Evolutionary conservation across 1,140 invertebrate species (phyloP).

Genomic region (Mercenaria mercenaria): DNA sequence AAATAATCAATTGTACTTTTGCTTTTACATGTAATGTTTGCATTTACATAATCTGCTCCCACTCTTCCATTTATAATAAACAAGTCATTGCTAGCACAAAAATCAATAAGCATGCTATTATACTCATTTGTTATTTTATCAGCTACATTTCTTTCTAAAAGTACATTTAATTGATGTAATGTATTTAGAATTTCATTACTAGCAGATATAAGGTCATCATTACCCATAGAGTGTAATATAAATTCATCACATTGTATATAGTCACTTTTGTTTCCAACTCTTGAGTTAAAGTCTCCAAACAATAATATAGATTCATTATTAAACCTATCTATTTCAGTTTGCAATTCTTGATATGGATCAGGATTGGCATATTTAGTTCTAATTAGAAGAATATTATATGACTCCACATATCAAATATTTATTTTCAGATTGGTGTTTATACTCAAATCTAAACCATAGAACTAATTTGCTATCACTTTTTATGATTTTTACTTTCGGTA

Average conservation of each 20-base stretch:
- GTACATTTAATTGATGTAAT: neutral
- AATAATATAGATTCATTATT: no score
- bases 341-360: no score
- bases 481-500: neutral
- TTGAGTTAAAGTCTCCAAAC: neutral
- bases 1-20: neutral
- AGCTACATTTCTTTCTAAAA: neutral
- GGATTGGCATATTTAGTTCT: neutral
- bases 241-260: neutral
- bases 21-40: neutral
- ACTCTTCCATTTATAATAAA: slow-evolving; percentile 11
- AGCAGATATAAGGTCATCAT: neutral
- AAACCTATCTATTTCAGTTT: no score
- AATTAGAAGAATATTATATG: neutral
- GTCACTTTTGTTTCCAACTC: neutral
- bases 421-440: neutral
- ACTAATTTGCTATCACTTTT: neutral
- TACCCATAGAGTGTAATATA: neutral
- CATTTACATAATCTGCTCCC: neutral
- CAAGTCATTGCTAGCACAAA: neutral
- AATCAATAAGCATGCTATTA: neutral
- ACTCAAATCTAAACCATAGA: neutral
- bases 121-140: neutral
- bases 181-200: neutral
- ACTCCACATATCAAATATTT: neutral